Percentiles rank a stretch among this genome's conserved stretches.
phyloP scores from a whole-genome alignment of 1,140 invertebrate species.

The Dinothrombium tinctorium region DNA sequence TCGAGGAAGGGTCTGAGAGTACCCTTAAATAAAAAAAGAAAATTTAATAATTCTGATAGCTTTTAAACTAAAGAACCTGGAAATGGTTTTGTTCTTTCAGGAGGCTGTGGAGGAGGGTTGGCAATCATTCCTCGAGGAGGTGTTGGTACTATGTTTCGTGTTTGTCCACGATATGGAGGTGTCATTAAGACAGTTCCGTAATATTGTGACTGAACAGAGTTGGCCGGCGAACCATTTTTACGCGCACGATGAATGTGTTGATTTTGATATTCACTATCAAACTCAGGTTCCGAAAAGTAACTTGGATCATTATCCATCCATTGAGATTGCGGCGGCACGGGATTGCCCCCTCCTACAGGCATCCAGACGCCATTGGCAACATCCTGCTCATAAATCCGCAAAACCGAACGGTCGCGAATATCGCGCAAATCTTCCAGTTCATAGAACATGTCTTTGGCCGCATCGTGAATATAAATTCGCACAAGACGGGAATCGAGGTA shows the following conservation, averaged over 20 bases:
- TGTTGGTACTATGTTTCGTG: slow-evolving; percentile 10
- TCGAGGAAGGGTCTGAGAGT: slow-evolving; percentile 15
- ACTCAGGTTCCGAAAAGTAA: slow-evolving; percentile 79
- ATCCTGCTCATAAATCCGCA: slow-evolving; percentile 58
- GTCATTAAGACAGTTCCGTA: slow-evolving; percentile 14
- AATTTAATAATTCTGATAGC: no score
- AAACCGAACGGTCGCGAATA: slow-evolving; percentile 65
- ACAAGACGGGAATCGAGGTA: slow-evolving; percentile 71
- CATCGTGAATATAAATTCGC: slow-evolving; percentile 93
- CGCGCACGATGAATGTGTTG: slow-evolving; percentile 66
- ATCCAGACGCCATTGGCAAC: slow-evolving; percentile 12
- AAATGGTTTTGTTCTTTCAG: slow-evolving; percentile 9
- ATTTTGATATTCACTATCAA: slow-evolving; percentile 74
- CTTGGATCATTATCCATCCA: slow-evolving; percentile 26
- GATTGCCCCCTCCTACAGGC: slow-evolving; percentile 19
- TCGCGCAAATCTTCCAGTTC: slow-evolving; percentile 77
- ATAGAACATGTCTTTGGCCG: slow-evolving; percentile 91
- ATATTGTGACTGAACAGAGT: slow-evolving; percentile 11
- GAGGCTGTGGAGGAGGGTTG: slow-evolving; percentile 4
- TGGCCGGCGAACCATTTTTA: slow-evolving; percentile 24
- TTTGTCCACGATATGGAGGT: slow-evolving; percentile 6
- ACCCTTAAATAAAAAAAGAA: slow-evolving; percentile 8
- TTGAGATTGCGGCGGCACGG: slow-evolving; percentile 25
- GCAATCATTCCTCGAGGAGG: no score
- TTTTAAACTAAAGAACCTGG: slow-evolving; percentile 9